Evolutionary conservation across 2,888 invertebrate genomes (phyloP).

Genomic region (Proisotoma minuta): DNA sequence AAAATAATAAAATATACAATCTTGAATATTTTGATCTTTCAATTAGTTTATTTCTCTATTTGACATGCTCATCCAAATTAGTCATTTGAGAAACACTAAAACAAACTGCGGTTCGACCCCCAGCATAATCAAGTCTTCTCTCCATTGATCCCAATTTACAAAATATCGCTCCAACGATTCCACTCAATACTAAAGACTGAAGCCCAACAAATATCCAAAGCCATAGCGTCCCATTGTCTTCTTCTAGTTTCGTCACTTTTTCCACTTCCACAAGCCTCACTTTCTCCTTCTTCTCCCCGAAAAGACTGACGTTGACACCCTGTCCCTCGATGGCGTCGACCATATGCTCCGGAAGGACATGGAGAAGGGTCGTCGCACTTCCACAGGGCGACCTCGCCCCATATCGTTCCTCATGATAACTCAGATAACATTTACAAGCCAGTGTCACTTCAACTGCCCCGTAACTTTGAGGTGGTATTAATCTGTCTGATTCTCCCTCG

Average conservation of each 20-base stretch:
- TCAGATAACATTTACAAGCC: conserved; percentile 36
- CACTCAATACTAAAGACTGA: conserved; percentile 6
- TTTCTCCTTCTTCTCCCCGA: background rate
- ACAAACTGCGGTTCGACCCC: conserved; percentile 18
- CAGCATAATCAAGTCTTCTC: conserved; percentile 14
- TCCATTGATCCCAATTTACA: conserved; percentile 18
- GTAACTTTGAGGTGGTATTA: conserved; percentile 36
- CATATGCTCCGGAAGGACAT: conserved; percentile 40
- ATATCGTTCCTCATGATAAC: conserved; percentile 32
- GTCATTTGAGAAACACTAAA: conserved; percentile 23
- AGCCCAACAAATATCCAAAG: background rate
- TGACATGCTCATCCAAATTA: conserved; percentile 9
- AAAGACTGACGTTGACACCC: conserved; percentile 4
- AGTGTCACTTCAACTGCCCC: conserved; percentile 37
- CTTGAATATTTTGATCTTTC: too few species aligned
- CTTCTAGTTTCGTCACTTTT: background rate
- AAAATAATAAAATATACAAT: too few species aligned
- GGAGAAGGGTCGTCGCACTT: conserved; percentile 22
- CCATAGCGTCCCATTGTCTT: background rate
- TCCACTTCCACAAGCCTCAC: background rate
- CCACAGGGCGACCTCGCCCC: conserved; percentile 32
- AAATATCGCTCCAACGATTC: conserved; percentile 16
- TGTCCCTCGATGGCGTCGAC: conserved; percentile 13
- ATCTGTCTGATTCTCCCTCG: conserved; percentile 33
- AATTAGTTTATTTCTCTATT: too few species aligned